Base-by-base conservation (phyloP, 2,888 invertebrate species). In the Eulithis prunata region DNA sequence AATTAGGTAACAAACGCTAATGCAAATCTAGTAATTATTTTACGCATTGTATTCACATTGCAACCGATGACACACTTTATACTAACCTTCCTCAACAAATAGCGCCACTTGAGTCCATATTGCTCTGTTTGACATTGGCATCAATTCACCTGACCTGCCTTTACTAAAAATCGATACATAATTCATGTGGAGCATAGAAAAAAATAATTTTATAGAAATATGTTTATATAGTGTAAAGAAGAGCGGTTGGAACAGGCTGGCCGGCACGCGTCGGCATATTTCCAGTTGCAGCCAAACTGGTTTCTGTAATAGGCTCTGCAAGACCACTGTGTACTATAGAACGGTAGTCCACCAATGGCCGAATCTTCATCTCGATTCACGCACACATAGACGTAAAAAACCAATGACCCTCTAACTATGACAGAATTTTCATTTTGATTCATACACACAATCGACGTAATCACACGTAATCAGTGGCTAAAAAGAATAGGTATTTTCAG, bases 231-330 rank as follows among this genome's bases (percentile, higher is more conserved):
- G 75, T 82, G 81, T 84, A 85, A 86, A 79, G 82, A 83, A 78
- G 81, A 83, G 80, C 80, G 82, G 82, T 81, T 81, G 82, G 78
- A 84, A 83, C 83, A 79, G 83, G 85, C 80, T 78, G 79, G 83
- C 81, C 75, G 81, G 86, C 88, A 89, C 87, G 87, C 87, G 85
- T 84, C 88, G 87, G 88, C 90, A 89, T 87, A 89, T 89, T 88
- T 89, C 85, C 86, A 86, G 86, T 71, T 71, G 71, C 68, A 85
- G 85, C 82, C 75, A 78, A 90, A 91, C 91, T 80, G 89, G 91
- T 91, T 91, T 88, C 75, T 77, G 71, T 76, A 80, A 80, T 83
- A 84, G 84, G 83, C 78, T 72, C 53, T 64, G 49, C 51, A 38
- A 8, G 58, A 55, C 38, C 68, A 61, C 28, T 14, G 64, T 64